Conservation (phyloP, 1,140 invertebrate species). For the Araneus ventricosus region DNA sequence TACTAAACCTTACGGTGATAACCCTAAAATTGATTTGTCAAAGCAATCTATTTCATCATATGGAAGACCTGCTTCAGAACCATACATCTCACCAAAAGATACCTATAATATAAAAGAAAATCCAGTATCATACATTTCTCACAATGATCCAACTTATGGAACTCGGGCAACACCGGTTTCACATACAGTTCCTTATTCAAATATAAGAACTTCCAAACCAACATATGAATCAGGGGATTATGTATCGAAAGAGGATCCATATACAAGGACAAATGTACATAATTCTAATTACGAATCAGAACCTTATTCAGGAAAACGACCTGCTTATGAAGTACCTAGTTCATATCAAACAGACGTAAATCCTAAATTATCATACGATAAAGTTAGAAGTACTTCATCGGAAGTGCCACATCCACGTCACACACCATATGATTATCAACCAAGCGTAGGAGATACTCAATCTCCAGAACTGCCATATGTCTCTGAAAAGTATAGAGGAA, state of each 20-base stretch:
- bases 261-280: too few species aligned
- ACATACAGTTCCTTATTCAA: background rate
- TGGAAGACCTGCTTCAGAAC: background rate
- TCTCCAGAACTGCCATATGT: background rate
- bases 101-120: background rate
- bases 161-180: background rate
- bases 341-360: background rate
- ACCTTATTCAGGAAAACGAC: background rate
- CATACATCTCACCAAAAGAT: background rate
- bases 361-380: background rate
- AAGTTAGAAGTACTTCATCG: background rate
- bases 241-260: background rate
- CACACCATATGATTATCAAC: background rate
- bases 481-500: background rate
- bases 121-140: background rate
- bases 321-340: background rate
- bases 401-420: background rate
- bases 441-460: background rate
- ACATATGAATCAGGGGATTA: background rate
- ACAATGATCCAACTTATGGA: slow-evolving; percentile 5
- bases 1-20: background rate
- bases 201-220: background rate
- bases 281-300: slow-evolving; percentile 23
- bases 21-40: background rate
- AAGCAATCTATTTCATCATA: background rate